A percentile compares a stretch with the other conserved stretches of the same genome.
Evolutionary conservation across 2,113 vertebrate genomes (phyloP).

Genomic region (Machaerirhynchus nigripectus): DNA sequence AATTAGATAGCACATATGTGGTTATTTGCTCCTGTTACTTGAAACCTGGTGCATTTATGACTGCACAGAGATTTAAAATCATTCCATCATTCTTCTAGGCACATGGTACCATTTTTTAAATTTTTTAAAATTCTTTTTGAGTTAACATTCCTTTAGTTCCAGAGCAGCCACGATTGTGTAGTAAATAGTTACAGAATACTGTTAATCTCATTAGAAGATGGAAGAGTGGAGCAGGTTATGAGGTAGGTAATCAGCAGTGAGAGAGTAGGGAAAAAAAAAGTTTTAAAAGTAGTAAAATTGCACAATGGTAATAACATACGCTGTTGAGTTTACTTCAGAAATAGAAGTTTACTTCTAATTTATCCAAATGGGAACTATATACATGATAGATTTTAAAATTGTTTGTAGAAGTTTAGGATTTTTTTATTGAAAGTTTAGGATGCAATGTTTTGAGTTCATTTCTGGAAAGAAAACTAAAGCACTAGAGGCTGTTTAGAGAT

Average conservation of each 20-base stretch:
- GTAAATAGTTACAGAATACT: not conserved
- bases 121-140: not conserved
- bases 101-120: not conserved
- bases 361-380: not conserved
- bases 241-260: not conserved
- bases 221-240: not conserved
- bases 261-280: not conserved
- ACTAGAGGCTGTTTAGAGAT: not conserved
- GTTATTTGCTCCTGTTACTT: not conserved
- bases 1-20: not conserved
- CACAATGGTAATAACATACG: not conserved
- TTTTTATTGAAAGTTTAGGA: not conserved
- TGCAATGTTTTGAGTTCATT: not conserved
- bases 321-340: not conserved
- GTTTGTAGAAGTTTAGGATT: not conserved
- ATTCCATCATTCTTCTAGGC: not conserved
- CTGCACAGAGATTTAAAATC: not conserved
- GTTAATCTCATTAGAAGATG: not conserved
- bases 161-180: not conserved
- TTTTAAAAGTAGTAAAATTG: not conserved
- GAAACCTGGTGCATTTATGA: not conserved
- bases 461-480: conserved; percentile 16
- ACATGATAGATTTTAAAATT: not conserved
- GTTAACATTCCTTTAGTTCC: not conserved
- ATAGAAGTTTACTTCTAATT: not conserved